Evolutionary conservation across 1,140 invertebrate genomes (phyloP), one percentile per base, ranked within the genome.

Genomic region (Drosophila orosa): DNA sequence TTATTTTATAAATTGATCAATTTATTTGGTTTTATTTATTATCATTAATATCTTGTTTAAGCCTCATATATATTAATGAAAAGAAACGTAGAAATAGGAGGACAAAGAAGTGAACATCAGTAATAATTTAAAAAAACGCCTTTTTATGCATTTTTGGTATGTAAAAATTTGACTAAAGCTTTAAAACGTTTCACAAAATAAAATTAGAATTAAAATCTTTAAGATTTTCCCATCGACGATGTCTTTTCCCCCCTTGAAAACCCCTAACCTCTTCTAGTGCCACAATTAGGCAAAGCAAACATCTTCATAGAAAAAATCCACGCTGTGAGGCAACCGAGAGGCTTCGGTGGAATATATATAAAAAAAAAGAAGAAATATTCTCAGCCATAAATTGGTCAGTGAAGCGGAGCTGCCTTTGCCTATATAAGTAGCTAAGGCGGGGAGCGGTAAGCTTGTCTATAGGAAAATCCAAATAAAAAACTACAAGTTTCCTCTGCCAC

Each of bases 331-430:
- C 61, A 74, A 73, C 19, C 45, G n/a, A 48, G 59, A 69, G 66
- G 22, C 71, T 17, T 25, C 3, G 37, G 33, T 24, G 33, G 29
- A 35, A 15, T 22, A 15, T 9, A 39, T 25, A 47, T 25, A 25
- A 27, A 27, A 27, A 27, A 27, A 27, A 27, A 27, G 5, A 40
- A 61, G 50, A 71, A 58, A 66, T 72, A 83, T 89, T 83, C 75
- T 61, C 79, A 86, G 71, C 47, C 60, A 83, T 76, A 76, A 83
- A 79, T 80, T 83, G 76, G 67, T 74, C 84, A 87, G 71, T 89
- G 79, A 83, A 89, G 84, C 84, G 79, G 45, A 76, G 73, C 61
- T 75, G 72, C 61, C 73, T 66, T 56, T 75, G 73, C 73, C 73
- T 76, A 77, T 60, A 77, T 77, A 77, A 77, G 73, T 76, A 56